Percentiles rank a stretch among this genome's conserved stretches.
phyloP scores from a whole-genome alignment of 1,140 invertebrate genomes.

The Bathynomus jamesi region DNA sequence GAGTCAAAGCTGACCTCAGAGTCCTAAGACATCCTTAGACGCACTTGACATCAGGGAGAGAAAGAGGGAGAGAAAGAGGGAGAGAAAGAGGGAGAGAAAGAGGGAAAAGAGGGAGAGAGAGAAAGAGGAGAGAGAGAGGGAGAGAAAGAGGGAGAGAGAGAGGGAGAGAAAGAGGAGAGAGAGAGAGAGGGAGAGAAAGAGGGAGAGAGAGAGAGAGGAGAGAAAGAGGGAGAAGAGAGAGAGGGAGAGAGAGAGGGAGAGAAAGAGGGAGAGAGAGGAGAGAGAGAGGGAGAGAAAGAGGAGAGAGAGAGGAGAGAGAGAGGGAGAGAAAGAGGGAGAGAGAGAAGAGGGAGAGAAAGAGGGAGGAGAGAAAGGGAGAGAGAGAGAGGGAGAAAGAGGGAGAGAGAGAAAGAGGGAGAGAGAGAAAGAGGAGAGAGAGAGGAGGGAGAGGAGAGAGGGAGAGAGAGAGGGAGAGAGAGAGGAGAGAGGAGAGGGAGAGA shows the following conservation, averaged over 20 bases:
- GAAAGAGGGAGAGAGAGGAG: not conserved
- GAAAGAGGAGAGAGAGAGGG: not conserved
- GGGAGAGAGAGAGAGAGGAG: not conserved
- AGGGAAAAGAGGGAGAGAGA: not conserved
- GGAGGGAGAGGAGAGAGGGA: not conserved
- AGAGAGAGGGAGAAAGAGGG: not conserved
- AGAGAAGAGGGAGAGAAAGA: not conserved
- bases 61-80: not conserved
- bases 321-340: not conserved
- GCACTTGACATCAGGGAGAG: not conserved
- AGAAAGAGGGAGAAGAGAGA: not conserved
- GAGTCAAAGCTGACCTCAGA: not conserved
- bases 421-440: not conserved
- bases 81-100: not conserved
- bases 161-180: not conserved
- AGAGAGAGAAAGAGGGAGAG: not conserved
- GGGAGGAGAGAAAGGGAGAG: not conserved
- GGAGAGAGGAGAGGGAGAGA: not conserved
- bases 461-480: not conserved
- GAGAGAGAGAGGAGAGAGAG: not conserved
- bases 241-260: not conserved
- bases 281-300: not conserved
- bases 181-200: not conserved
- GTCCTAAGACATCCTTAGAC: not conserved
- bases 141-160: not conserved